phyloP scores from a whole-genome alignment of 2,797 vertebrate species.

The Masticophis lateralis region DNA sequence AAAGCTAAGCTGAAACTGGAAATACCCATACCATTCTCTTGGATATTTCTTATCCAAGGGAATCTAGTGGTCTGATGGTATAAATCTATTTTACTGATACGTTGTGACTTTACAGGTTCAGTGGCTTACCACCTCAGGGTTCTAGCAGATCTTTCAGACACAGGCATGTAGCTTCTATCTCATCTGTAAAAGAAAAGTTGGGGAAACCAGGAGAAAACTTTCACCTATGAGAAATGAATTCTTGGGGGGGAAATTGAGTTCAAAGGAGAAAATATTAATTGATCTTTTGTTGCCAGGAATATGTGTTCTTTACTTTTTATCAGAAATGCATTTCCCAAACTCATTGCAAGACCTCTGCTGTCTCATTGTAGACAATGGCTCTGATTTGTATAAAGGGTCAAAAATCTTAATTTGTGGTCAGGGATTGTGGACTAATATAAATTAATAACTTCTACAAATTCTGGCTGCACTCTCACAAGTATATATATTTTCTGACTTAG shows the following conservation, averaged over 20 bases:
- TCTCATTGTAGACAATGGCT: slow-evolving; percentile 2
- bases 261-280: slow-evolving; percentile 29
- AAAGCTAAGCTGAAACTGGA: background rate
- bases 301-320: slow-evolving; percentile 25
- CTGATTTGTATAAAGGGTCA: slow-evolving; percentile 24
- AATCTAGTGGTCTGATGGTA: background rate
- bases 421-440: slow-evolving; percentile 6
- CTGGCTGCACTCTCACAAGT: slow-evolving; percentile 3
- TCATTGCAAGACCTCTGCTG: slow-evolving; percentile 35
- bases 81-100: background rate
- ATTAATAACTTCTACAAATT: background rate
- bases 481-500: slow-evolving; percentile 5
- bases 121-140: background rate
- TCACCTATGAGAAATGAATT: background rate
- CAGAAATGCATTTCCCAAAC: slow-evolving; percentile 36
- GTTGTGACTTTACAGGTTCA: background rate
- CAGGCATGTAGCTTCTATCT: background rate
- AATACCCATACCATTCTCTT: too few relatives aligned
- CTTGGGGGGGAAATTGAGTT: background rate
- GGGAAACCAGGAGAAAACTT: background rate
- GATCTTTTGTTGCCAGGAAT: slow-evolving; percentile 27
- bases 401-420: slow-evolving; percentile 17
- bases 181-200: background rate
- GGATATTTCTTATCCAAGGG: background rate
- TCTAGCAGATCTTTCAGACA: background rate